Base-by-base conservation (phyloP, 2,113 vertebrate genomes). In the Macroglossus sobrinus region DNA sequence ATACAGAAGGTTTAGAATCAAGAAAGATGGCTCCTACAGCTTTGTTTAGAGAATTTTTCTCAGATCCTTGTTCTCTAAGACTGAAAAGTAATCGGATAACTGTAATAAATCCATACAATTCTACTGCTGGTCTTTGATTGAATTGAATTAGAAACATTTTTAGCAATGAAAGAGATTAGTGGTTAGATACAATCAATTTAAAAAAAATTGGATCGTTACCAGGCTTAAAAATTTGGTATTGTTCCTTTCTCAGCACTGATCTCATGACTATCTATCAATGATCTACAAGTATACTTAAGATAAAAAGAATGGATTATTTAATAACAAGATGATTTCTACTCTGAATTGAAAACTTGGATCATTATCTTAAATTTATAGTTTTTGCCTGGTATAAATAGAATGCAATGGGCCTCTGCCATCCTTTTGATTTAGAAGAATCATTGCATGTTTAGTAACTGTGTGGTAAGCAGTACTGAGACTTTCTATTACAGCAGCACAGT, bases 401-500 rank as follows among this genome's bases (percentile, higher is more conserved):
- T 53, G 4, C 76, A 24, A 86, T 92, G 35, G 8, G 35, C 5
- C 7, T 81, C 47, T 59, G 0, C 0, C 45, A 76, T 94, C 68
- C 30, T 94, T 82, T 94, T 45, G 19, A 81, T 97, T 80, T 90
- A 28, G 47, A 69, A 96, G 66, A 92, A 98, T 88, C n/a, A 90
- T 57, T 93, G 69, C 55, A 85, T 4, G 0, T 91, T 97, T 84
- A 75, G 4, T 85, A 95, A 92, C 2, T 93, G 38, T 92, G 38
- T 97, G 30, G 21, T 38, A 84, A 79, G 15, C 2, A 76, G 35
- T 91, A 94, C 45, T 88, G 59, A 71, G 95, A 86, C 30, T 76
- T 84, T 93, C 75, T 95, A 35, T 97, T 97, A 80, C 15, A 97
- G 94, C 35, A 63, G 40, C 57, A 90, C 95, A 97, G 96, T 63